phyloP scores from a whole-genome alignment of 2,888 invertebrate genomes.

The Stramonita haemastoma region DNA sequence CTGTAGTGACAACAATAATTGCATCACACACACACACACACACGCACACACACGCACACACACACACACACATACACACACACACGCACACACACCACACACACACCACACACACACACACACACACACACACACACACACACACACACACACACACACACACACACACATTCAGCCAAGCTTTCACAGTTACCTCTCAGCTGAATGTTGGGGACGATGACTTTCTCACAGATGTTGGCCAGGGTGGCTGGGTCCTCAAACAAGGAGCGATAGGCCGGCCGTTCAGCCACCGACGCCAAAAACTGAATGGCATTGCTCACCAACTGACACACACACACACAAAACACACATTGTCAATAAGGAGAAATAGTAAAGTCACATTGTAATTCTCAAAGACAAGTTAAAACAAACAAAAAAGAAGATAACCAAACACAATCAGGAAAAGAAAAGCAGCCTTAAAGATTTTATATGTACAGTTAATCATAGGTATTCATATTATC shows the following conservation, averaged over 20 bases:
- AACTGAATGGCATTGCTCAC: slow-evolving; percentile 98
- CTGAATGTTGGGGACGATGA: slow-evolving; percentile 99
- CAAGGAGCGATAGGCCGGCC: slow-evolving; percentile 89
- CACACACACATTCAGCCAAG: neutral
- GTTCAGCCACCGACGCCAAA: slow-evolving; percentile 94
- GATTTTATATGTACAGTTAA: too few relatives aligned
- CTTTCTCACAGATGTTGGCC: slow-evolving; percentile 95
- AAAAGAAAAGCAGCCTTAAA: too few relatives aligned
- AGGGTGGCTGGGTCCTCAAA: slow-evolving; percentile 93
- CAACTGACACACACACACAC: slow-evolving; percentile 81
- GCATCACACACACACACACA: neutral
- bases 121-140: slow-evolving; percentile 2
- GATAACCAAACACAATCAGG: too few relatives aligned
- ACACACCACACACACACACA: neutral
- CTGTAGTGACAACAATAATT: too few relatives aligned
- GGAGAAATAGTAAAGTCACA: too few relatives aligned
- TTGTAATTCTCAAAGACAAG: too few relatives aligned
- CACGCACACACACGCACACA: neutral
- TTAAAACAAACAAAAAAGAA: too few relatives aligned
- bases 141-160: neutral
- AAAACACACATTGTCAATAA: neutral
- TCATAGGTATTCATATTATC: too few relatives aligned
- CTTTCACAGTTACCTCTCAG: slow-evolving; percentile 86
- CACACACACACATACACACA: neutral
- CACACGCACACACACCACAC: slow-evolving; percentile 5